Evolutionary conservation across 2,797 vertebrate species (phyloP).

Genomic region (Eulemur rubriventer): DNA sequence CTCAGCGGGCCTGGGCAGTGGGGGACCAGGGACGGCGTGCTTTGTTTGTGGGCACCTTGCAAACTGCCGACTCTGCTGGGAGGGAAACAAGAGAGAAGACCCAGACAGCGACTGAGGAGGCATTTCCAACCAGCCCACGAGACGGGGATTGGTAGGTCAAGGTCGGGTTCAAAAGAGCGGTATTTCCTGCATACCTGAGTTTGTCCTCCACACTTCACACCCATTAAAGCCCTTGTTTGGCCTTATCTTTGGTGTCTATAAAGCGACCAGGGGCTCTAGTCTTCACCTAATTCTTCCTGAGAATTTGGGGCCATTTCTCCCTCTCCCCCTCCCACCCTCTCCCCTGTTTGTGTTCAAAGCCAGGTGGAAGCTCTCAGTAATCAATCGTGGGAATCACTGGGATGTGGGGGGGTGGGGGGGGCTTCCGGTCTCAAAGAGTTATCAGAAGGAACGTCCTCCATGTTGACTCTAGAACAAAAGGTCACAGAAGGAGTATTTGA

Average conservation of each 20-base stretch:
- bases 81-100: neutral
- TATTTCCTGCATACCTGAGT: neutral
- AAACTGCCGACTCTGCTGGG: neutral
- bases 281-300: neutral
- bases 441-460: neutral
- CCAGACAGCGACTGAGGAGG: neutral
- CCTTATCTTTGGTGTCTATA: neutral
- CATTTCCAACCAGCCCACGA: neutral
- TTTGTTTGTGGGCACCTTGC: neutral
- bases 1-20: too few relatives aligned
- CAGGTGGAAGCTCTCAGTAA: neutral
- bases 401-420: too few relatives aligned
- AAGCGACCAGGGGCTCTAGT: neutral
- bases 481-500: neutral
- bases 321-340: neutral
- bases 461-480: constrained; percentile 22
- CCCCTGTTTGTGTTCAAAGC: neutral
- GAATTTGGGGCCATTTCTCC: neutral
- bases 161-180: neutral
- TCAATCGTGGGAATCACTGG: neutral
- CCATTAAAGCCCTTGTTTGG: neutral
- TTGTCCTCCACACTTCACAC: neutral
- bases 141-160: neutral
- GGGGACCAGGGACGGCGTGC: too few relatives aligned
- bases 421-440: neutral